These are phyloP conservation scores for Drosophila ustulata DNA, from an alignment of 2,888 invertebrate genomes.

Conservation along the genomic window DNA sequence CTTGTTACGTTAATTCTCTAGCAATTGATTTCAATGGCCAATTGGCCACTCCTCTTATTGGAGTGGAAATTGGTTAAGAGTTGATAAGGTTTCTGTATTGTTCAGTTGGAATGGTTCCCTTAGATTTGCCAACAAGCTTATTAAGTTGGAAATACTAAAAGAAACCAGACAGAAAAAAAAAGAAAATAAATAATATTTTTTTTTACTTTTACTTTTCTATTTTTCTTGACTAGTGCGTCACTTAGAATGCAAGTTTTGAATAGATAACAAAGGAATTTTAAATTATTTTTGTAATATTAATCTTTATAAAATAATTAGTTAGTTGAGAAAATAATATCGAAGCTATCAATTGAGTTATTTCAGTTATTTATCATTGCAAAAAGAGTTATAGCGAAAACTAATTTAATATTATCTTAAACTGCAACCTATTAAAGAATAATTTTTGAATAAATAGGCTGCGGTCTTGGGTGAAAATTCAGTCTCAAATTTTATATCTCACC, in stretches of 20 bases:
- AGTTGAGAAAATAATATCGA: not conserved
- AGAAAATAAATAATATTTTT: too few relatives aligned
- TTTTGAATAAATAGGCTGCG: slow-evolving; percentile 58
- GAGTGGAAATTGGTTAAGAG: not conserved
- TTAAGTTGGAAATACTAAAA: too few relatives aligned
- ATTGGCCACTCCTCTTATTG: not conserved
- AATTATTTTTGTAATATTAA: not conserved
- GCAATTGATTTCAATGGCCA: not conserved
- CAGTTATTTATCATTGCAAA: not conserved
- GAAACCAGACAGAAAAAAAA: too few relatives aligned
- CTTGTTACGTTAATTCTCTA: not conserved
- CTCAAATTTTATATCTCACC: slow-evolving; percentile 31
- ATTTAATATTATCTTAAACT: slow-evolving; percentile 38
- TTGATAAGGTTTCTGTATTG: not conserved
- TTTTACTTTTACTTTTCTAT: too few relatives aligned
- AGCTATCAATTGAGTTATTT: not conserved
- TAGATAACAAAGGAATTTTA: too few relatives aligned
- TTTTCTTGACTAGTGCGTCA: too few relatives aligned
- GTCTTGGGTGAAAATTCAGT: slow-evolving; percentile 47
- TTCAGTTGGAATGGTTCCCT: too few relatives aligned
- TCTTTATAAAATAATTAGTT: not conserved
- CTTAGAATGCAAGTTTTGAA: too few relatives aligned
- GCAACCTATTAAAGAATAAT: not conserved
- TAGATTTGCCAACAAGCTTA: too few relatives aligned
- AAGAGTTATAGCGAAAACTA: not conserved